Conservation (phyloP, 2,888 invertebrate genomes). For the Trypoxylon attenuatum region DNA sequence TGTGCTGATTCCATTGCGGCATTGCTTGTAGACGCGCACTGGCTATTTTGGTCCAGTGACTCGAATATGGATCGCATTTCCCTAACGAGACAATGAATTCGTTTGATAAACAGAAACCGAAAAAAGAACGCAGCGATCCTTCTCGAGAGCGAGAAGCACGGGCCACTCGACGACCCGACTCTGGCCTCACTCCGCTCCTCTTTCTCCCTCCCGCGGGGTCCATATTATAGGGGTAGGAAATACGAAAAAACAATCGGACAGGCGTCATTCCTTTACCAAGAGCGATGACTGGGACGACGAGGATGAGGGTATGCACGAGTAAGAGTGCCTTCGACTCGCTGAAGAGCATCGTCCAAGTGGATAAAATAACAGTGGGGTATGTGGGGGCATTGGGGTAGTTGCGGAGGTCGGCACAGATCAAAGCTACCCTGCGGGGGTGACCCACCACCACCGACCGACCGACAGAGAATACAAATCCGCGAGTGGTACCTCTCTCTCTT, state of each 20-base stretch:
- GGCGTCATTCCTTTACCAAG: constrained; percentile 59
- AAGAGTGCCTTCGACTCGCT: constrained; percentile 55
- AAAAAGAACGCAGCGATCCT: constrained; percentile 29
- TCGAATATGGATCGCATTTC: constrained; percentile 11
- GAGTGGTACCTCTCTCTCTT: constrained; percentile 48
- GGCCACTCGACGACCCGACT: neutral
- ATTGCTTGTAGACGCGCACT: neutral
- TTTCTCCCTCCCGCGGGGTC: neutral
- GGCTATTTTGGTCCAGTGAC: constrained; percentile 34
- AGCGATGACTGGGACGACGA: constrained; percentile 38
- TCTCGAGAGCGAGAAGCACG: constrained; percentile 4
- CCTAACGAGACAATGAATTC: constrained; percentile 38
- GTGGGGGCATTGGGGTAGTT: constrained; percentile 53
- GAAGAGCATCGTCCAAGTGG: constrained; percentile 59
- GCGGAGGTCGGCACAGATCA: constrained; percentile 71
- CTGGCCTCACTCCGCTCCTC: neutral
- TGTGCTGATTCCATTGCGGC: neutral
- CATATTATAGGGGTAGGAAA: constrained; percentile 18
- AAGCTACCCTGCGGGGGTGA: constrained; percentile 68
- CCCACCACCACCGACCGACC: too few relatives aligned
- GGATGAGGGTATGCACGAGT: constrained; percentile 52
- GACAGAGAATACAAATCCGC: constrained; percentile 52
- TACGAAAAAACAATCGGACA: constrained; percentile 52
- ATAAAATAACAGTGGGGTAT: constrained; percentile 57
- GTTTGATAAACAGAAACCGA: constrained; percentile 39